phyloP scores from a whole-genome alignment of 2,113 vertebrate species.

The Anthoscopus minutus region DNA sequence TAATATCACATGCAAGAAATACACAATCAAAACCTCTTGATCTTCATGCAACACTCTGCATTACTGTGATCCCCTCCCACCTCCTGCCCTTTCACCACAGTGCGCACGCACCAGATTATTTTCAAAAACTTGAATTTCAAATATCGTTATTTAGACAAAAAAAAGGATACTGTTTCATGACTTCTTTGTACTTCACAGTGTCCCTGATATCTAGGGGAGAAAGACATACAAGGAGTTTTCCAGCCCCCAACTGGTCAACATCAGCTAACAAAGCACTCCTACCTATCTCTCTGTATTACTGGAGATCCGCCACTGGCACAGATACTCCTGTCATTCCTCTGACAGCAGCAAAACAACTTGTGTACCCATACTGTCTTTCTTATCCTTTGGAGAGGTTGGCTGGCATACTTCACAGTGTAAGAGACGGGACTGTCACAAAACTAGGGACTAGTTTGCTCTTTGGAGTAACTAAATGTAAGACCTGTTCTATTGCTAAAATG shows the following conservation, averaged over 20 bases:
- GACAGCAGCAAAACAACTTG: not conserved
- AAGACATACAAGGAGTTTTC: not conserved
- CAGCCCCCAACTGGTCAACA: not conserved
- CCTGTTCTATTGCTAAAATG: not conserved
- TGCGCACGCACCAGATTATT: not conserved
- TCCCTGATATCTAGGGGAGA: slow-evolving; percentile 86
- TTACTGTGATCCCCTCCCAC: not conserved
- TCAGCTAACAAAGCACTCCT: not conserved
- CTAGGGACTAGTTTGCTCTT: too few species aligned
- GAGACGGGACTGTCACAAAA: not conserved
- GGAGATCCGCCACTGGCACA: not conserved
- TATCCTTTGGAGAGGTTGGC: not conserved
- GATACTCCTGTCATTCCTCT: not conserved
- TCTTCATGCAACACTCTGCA: not conserved
- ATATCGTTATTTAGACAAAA: not conserved
- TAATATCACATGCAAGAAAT: not conserved
- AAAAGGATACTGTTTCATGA: slow-evolving; percentile 97
- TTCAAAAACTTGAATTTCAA: not conserved
- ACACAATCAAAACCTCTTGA: not conserved
- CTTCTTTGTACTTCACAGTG: slow-evolving; percentile 97
- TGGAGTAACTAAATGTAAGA: not conserved
- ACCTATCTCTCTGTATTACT: not conserved
- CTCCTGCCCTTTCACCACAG: not conserved
- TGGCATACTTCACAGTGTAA: not conserved
- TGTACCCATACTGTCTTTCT: not conserved